phyloP scores from a whole-genome alignment of 2,797 vertebrate species.

The Oreortyx pictus region DNA sequence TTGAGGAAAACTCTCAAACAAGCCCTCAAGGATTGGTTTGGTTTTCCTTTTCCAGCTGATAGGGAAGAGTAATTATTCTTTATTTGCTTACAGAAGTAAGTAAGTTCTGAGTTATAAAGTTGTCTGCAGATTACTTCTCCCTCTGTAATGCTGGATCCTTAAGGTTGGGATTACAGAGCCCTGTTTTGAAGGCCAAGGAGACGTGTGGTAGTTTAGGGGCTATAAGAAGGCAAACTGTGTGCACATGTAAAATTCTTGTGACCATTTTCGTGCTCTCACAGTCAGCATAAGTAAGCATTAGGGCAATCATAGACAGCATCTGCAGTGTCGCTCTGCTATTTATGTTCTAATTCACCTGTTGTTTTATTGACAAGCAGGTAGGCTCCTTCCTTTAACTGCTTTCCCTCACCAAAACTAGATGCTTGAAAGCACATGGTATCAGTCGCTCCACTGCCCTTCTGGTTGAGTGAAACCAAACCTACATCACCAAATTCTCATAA shows the following conservation, averaged over 20 bases:
- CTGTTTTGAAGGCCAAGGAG: neutral
- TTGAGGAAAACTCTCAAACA: neutral
- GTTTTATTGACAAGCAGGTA: neutral
- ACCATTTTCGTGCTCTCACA: neutral
- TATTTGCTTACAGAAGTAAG: neutral
- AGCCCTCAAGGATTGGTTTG: neutral
- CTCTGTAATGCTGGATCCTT: neutral
- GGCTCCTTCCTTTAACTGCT: neutral
- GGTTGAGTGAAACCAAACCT: neutral
- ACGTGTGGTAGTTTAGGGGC: neutral
- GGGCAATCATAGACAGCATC: neutral
- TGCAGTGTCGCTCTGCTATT: neutral
- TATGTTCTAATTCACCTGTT: neutral
- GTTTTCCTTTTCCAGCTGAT: neutral
- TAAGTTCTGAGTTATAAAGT: neutral
- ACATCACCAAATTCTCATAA: neutral
- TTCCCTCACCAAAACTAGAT: neutral
- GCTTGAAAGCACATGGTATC: neutral
- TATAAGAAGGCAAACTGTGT: neutral
- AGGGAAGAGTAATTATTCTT: neutral
- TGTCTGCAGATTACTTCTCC: neutral
- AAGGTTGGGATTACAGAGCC: neutral
- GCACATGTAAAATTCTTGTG: neutral
- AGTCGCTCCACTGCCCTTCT: neutral
- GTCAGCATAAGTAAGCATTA: neutral